Evolutionary conservation across 2,113 vertebrate genomes (phyloP).

Genomic region (Psophia crepitans): DNA sequence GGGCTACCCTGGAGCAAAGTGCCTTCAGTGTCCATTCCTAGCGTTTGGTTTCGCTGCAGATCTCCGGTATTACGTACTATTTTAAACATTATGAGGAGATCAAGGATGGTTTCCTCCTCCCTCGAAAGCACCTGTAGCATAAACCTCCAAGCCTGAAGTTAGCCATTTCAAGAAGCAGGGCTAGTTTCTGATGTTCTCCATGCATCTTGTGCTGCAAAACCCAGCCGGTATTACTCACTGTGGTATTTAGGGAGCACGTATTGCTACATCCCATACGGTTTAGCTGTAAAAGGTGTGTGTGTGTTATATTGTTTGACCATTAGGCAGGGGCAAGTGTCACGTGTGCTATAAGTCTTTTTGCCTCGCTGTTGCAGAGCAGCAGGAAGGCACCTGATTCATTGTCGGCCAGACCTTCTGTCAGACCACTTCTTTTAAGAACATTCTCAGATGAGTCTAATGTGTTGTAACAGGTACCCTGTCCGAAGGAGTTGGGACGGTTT

Average conservation of each 20-base stretch:
- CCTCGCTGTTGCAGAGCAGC: slow-evolving; percentile 89
- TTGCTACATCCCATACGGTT: rapidly evolving
- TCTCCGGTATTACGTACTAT: not conserved
- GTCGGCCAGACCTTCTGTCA: slow-evolving; percentile 87
- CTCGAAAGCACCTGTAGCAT: not conserved
- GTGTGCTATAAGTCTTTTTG: slow-evolving; percentile 73
- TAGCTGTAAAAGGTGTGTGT: not conserved
- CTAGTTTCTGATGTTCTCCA: rapidly evolving
- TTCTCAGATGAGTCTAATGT: slow-evolving; percentile 98
- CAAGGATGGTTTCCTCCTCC: not conserved
- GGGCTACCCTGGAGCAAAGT: not conserved
- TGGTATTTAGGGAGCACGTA: not conserved
- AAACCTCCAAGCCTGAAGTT: not conserved
- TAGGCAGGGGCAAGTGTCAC: not conserved
- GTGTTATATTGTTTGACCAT: not conserved
- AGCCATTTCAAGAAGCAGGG: not conserved
- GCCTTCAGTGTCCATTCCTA: rapidly evolving
- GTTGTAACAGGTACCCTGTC: slow-evolving; percentile 93
- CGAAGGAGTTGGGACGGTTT: slow-evolving; percentile 68
- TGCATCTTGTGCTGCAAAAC: not conserved
- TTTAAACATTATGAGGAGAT: not conserved
- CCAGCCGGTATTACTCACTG: rapidly evolving
- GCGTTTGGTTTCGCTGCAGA: not conserved
- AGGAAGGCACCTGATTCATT: slow-evolving; percentile 77
- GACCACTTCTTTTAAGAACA: slow-evolving; percentile 97